Evolutionary conservation across 2,797 vertebrate genomes (phyloP).

Genomic region (Oreochromis mossambicus): DNA sequence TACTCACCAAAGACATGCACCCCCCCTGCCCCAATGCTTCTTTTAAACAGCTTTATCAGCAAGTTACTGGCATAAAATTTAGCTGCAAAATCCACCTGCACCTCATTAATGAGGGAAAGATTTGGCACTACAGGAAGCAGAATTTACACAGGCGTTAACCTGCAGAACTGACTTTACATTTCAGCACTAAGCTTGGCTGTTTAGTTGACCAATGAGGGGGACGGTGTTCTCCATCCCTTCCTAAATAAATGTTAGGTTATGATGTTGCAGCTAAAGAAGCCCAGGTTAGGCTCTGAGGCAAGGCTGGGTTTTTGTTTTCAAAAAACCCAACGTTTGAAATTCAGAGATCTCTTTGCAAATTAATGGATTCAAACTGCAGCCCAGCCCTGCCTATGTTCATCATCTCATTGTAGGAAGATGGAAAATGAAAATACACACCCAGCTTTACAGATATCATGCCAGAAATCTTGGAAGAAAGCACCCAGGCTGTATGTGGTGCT

Average conservation of each 20-base stretch:
- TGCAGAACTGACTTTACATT: background rate
- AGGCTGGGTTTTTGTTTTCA: conserved; percentile 32
- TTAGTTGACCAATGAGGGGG: background rate
- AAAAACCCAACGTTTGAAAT: background rate
- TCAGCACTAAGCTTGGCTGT: background rate
- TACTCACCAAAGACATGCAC: background rate
- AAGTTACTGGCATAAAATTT: background rate
- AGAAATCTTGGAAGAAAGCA: conserved; percentile 95
- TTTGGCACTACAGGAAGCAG: background rate
- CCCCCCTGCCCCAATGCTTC: background rate
- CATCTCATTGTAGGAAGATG: conserved; percentile 32
- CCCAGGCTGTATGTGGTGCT: conserved; percentile 85
- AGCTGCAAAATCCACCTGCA: conserved; percentile 63
- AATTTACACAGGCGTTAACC: background rate
- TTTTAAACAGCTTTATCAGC: background rate
- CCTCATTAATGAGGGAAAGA: background rate
- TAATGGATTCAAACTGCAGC: conserved; percentile 9
- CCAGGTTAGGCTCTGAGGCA: background rate
- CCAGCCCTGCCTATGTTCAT: conserved; percentile 21
- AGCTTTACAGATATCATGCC: conserved; percentile 97
- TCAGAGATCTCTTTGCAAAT: background rate
- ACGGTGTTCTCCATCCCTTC: background rate
- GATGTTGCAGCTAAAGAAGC: conserved; percentile 71
- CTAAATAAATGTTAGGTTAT: conserved; percentile 26
- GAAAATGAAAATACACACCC: conserved; percentile 92